A percentile compares a stretch with the other conserved stretches of the same genome.
Conservation (phyloP, 2,113 vertebrate genomes). For the Platanista minor region DNA sequence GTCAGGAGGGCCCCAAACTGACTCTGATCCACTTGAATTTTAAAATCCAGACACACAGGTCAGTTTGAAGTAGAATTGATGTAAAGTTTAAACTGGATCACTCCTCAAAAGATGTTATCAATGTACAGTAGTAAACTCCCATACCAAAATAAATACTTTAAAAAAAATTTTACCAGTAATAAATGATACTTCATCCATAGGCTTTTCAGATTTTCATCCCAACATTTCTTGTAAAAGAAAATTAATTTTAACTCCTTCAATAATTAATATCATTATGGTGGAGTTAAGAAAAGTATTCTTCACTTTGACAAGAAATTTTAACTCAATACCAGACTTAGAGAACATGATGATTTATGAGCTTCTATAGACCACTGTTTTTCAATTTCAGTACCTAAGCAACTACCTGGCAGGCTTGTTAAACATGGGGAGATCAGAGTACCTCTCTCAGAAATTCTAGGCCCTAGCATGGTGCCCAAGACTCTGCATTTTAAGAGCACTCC, state of each 20-base stretch:
- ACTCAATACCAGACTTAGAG: neutral
- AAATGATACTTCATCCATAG: neutral
- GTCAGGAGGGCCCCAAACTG: fast-evolving
- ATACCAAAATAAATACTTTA: neutral
- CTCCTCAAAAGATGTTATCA: neutral
- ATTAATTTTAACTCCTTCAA: neutral
- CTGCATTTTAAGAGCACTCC: neutral
- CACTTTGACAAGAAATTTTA: neutral
- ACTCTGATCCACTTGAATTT: neutral
- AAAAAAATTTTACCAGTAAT: neutral
- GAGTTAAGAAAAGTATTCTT: neutral
- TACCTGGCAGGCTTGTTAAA: neutral
- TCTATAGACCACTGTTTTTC: neutral
- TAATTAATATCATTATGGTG: neutral
- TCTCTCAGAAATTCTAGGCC: neutral
- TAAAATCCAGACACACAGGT: neutral
- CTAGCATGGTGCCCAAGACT: neutral
- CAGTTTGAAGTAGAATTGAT: neutral
- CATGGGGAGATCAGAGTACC: neutral
- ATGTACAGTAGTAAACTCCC: neutral
- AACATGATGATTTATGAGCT: neutral
- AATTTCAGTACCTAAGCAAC: neutral
- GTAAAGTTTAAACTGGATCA: neutral
- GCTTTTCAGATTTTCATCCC: neutral
- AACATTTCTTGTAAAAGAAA: neutral